phyloP scores from a whole-genome alignment of 1,140 invertebrate genomes.

The Drosophila seguyi region DNA sequence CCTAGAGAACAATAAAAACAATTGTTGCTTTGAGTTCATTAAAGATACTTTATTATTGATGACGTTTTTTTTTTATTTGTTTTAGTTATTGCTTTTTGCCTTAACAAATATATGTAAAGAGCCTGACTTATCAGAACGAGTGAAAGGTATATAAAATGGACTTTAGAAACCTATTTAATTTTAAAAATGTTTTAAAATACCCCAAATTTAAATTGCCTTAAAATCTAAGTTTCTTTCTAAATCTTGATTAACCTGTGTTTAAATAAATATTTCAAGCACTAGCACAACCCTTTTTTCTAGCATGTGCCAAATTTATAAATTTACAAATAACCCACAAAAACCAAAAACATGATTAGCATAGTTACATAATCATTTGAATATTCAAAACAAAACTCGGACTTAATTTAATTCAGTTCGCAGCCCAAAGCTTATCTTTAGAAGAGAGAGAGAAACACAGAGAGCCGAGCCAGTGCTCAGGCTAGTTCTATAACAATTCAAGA shows the following conservation, averaged over 20 bases:
- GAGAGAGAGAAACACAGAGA: slow-evolving; percentile 21
- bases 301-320: slow-evolving; percentile 32
- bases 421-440: slow-evolving; percentile 38
- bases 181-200: neutral
- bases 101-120: neutral
- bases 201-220: too few species aligned
- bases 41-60: neutral
- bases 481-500: slow-evolving; percentile 25
- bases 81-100: neutral
- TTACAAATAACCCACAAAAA: slow-evolving; percentile 13
- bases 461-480: slow-evolving; percentile 27
- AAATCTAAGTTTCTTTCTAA: neutral
- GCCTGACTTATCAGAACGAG: neutral
- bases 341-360: slow-evolving; percentile 29
- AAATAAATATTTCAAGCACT: neutral
- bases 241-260: neutral
- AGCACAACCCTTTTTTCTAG: slow-evolving; percentile 18
- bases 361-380: slow-evolving; percentile 40
- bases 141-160: neutral
- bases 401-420: slow-evolving; percentile 53
- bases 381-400: slow-evolving; percentile 50
- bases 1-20: neutral
- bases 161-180: too few species aligned
- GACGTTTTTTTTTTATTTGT: neutral
- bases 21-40: neutral